Evolutionary conservation across 1,140 invertebrate genomes (phyloP), one percentile per base, ranked within the genome.

Genomic region (Heliconius melpomene): DNA sequence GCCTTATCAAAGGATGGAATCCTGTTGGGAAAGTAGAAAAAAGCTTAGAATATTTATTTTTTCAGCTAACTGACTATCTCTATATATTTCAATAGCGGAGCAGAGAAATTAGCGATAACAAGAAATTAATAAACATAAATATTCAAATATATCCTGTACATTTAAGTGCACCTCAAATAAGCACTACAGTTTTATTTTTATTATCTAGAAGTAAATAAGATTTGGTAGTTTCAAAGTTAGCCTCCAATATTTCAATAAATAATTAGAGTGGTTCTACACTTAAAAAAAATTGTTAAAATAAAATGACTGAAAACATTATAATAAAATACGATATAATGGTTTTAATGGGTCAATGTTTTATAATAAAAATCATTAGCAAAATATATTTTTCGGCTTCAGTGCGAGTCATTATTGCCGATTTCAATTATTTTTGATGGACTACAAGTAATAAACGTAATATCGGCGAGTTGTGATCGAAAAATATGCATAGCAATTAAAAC

Each of bases 401-500:
- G 26, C 23, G 29, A 66, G 60, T 57, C 72, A 74, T 74, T 77
- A 81, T 81, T 23, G 57, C 72, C 54, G 26, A 74, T 77, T 74
- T 81, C 79, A 81, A 80, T 77, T 80, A 79, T 76, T 76, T 82
- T 79, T 82, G 77, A 82, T 79, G 80, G 77, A 79, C 72, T 81
- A 75, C 66, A 29, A 36, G 54, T 79, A 79, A 73, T 73, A 66
- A 82, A 82, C 54, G 46, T 75, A 75, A 78, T 76, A 73, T 72
- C 70, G 38, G 36, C 71, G 74, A 75, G 72, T 75, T 26, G 29
- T 74, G 66, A 78, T 81, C 71, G 72, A 82, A 79, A 81, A 81
- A 79, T 79, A 75, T 75, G 75, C 75, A 77, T 79, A 79, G 82
- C 79, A 82, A 85, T 83, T 75, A 80, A 82, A 76, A 82, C 83